phyloP scores from a whole-genome alignment of 2,113 vertebrate genomes.

The Gadus chalcogrammus region DNA sequence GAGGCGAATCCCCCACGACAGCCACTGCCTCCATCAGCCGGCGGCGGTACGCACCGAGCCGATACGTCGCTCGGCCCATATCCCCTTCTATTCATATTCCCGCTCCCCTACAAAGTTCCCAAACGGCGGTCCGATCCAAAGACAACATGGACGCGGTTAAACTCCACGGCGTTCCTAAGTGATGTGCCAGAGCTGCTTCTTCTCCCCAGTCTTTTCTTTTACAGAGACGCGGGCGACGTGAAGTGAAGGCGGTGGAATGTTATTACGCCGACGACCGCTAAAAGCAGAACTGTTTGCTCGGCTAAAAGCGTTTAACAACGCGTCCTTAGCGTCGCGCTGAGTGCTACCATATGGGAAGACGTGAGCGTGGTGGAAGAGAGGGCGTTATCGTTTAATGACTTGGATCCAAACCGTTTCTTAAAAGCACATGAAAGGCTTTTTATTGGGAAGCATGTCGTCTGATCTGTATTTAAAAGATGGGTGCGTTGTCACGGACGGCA shows the following conservation, averaged over 20 bases:
- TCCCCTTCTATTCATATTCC: slow-evolving; percentile 21
- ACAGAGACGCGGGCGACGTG: slow-evolving; percentile 32
- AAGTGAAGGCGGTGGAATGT: slow-evolving; percentile 25
- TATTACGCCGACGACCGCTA: slow-evolving; percentile 36
- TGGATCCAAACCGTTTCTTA: background rate
- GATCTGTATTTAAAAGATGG: no score
- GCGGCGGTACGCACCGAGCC: background rate
- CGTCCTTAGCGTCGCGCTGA: slow-evolving; percentile 37
- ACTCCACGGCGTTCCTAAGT: slow-evolving; percentile 21
- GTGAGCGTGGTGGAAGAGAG: slow-evolving; percentile 4
- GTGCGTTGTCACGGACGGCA: no score
- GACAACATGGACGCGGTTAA: slow-evolving; percentile 37
- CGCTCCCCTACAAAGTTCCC: slow-evolving; percentile 23
- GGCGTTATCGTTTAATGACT: background rate
- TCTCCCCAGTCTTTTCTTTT: slow-evolving; percentile 13
- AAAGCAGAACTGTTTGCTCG: slow-evolving; percentile 43
- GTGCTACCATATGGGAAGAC: slow-evolving; percentile 34
- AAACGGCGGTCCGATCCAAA: slow-evolving; percentile 37
- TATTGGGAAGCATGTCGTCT: no score
- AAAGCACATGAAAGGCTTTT: background rate
- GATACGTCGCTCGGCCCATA: slow-evolving; percentile 30
- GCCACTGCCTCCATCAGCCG: no score
- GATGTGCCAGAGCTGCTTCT: slow-evolving; percentile 20
- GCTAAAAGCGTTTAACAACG: slow-evolving; percentile 19
- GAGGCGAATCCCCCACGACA: no score